Conservation (phyloP, 2,888 invertebrate genomes). For the Phyllotreta cruciferae region DNA sequence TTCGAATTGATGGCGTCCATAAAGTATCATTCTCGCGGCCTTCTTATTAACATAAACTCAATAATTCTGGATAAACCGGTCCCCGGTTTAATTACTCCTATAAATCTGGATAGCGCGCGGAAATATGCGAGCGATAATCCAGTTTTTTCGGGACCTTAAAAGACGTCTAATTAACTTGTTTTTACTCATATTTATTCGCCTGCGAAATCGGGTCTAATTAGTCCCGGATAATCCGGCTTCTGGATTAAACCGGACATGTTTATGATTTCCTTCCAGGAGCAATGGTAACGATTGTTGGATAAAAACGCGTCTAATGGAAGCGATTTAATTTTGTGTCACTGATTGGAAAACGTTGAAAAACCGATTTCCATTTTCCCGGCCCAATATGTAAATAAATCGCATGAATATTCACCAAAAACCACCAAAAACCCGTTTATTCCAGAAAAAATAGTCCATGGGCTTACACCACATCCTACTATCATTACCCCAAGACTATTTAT, state of each 20-base stretch:
- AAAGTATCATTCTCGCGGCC: constrained; percentile 20
- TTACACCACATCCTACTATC: too few species aligned
- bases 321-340: constrained; percentile 16
- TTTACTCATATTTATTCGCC: too few species aligned
- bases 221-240: too few species aligned
- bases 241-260: too few species aligned
- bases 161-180: too few species aligned
- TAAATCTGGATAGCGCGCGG: constrained; percentile 33
- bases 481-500: too few species aligned
- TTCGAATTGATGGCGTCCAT: constrained; percentile 18
- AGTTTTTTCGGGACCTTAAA: too few species aligned
- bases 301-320: background rate
- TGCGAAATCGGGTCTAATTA: too few species aligned
- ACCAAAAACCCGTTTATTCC: background rate
- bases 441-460: too few species aligned
- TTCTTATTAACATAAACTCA: constrained; percentile 29
- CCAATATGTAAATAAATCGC: constrained; percentile 12
- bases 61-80: constrained; percentile 24
- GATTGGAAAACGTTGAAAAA: constrained; percentile 18
- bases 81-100: constrained; percentile 30
- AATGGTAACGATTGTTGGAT: too few species aligned
- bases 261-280: too few species aligned
- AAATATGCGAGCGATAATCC: constrained; percentile 16
- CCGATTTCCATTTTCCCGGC: too few species aligned
- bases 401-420: constrained; percentile 19